Conservation (phyloP, 2,888 invertebrate species). For the Aporophyla nigra region DNA sequence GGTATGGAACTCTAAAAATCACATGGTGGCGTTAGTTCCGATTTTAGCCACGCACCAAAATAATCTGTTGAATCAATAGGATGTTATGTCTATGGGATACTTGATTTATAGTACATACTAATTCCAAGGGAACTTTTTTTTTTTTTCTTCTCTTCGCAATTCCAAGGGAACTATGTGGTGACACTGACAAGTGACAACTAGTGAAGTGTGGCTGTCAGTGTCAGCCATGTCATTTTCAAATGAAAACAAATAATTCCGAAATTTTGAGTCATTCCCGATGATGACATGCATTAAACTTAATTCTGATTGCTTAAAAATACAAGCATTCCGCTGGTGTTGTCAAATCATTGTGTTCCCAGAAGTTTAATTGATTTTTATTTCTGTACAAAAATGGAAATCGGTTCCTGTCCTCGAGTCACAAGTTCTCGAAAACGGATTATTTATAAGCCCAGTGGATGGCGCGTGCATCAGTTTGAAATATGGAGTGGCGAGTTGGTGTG, state of each 20-base stretch:
- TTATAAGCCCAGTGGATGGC: constrained; percentile 80
- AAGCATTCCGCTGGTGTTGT: not conserved
- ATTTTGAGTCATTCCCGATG: not conserved
- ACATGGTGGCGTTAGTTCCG: too few species aligned
- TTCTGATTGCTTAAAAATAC: not conserved
- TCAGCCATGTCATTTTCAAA: not conserved
- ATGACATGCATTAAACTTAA: constrained; percentile 10
- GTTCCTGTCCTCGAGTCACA: constrained; percentile 66
- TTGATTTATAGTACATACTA: not conserved
- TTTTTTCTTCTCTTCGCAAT: too few species aligned
- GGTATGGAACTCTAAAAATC: too few species aligned
- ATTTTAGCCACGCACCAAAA: too few species aligned
- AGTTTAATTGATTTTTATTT: not conserved
- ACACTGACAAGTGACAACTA: not conserved
- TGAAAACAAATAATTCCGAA: not conserved
- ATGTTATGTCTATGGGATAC: not conserved
- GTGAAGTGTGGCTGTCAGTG: not conserved
- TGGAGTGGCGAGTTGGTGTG: constrained; percentile 78
- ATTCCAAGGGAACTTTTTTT: not conserved
- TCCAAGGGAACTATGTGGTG: not conserved
- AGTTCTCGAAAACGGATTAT: constrained; percentile 74
- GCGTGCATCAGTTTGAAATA: constrained; percentile 79
- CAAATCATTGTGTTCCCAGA: not conserved
- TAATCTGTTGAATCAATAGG: not conserved
- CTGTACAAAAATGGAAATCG: constrained; percentile 38